Base-by-base conservation (phyloP, 2,888 invertebrate species). In the Leucophora obtusa region DNA sequence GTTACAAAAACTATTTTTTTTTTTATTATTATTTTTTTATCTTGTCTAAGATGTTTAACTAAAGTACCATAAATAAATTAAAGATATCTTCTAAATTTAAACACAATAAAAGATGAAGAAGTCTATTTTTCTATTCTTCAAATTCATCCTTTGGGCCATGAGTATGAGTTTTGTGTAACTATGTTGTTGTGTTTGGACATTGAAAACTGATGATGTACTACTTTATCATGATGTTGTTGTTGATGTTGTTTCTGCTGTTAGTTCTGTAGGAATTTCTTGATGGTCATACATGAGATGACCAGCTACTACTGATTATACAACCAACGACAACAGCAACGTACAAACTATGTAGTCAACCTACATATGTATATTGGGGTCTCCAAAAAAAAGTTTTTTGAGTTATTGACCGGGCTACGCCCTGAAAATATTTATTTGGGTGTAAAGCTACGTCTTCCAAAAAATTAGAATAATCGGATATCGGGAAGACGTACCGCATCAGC, bases 141-240 rank as follows among this genome's bases (percentile, higher is more conserved):
- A 14, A 47, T 0, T n/a, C 43, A 47, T n/a, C 43, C 43, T 47
- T 47, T 47, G 43, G 43, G 28, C 21, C 33, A 74, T 54, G 21
- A 53, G 60, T 33, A 47, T n/a, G 6, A 14, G 6, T n/a, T 11
- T 18, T 43, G 21, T 35, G 0, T 56, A n/a, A 28, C 28, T 28
- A 28, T 28, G 28, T 28, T 28, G 11, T 66, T 73, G 21, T 28
- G 33, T 56, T 75, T 35, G 15, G 43, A 47, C 66, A 54, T 68
- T 62, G 18, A 50, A 47, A 66, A 54, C 43, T 33, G 43, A 59
- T 71, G 59, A 65, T 70, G 65, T 70, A 58, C 21, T 59, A 53
- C 43, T 77, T 77, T 60, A 77, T 77, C 65, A 71, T 47, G 71
- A 71, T 71, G 35, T 47, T 71, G 77, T 60, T 62, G 3, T 35